phyloP scores from a whole-genome alignment of 1,140 invertebrate genomes.

The Pachyrhynchus sulphureomaculatus region DNA sequence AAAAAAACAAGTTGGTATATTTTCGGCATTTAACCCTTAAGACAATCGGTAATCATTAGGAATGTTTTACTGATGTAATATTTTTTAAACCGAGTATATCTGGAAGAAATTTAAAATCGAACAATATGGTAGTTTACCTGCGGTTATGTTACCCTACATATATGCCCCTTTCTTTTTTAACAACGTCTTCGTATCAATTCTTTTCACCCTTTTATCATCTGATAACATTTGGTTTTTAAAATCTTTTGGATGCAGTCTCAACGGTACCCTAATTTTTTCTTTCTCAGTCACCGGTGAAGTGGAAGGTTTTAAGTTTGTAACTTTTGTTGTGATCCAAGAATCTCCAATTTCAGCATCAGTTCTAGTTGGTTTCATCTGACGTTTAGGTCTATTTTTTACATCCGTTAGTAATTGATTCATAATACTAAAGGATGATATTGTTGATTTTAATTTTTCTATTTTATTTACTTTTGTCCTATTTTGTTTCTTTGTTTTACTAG shows the following conservation, averaged over 20 bases:
- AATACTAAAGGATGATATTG: constrained; percentile 4
- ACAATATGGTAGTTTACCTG: too few species aligned
- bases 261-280: constrained; percentile 8
- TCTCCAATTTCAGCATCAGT: neutral
- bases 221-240: constrained; percentile 42
- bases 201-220: constrained; percentile 28
- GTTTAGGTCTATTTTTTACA: constrained; percentile 34
- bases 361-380: constrained; percentile 18
- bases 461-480: neutral
- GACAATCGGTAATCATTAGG: too few species aligned
- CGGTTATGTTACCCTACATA: too few species aligned
- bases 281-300: constrained; percentile 9
- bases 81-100: too few species aligned
- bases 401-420: constrained; percentile 30
- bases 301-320: constrained; percentile 27
- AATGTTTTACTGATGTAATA: too few species aligned
- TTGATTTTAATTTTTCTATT: neutral
- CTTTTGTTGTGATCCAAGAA: constrained; percentile 15
- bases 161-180: constrained; percentile 29
- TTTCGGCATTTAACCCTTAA: too few species aligned
- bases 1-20: too few species aligned
- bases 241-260: constrained; percentile 37
- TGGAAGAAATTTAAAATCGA: too few species aligned
- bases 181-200: constrained; percentile 32
- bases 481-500: neutral